Base-by-base conservation (phyloP, 2,888 invertebrate genomes). In the Steinernema carpocapsae region DNA sequence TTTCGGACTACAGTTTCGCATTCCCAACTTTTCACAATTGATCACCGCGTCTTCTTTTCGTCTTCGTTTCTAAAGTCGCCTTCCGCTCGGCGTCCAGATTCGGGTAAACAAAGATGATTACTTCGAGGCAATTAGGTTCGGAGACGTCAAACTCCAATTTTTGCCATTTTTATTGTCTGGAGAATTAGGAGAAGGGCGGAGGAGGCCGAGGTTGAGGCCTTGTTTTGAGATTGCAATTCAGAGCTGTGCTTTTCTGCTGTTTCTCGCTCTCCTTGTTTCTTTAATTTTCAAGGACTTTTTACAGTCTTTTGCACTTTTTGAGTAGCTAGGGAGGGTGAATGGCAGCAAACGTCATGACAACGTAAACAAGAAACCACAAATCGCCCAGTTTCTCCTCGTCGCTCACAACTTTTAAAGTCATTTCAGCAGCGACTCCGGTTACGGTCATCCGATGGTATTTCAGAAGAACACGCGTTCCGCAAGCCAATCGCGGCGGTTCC, bases 401-500 rank as follows among this genome's bases (percentile, higher is more conserved):
- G 4, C 10, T 37, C 37, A 37, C 37, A 10, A 37, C 10, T 10
- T 37, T 37, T 37, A 37, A 37, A 37, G 37, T 37, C 37, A 6
- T 37, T 37, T 37, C 37, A 64, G 64, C 64, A 64, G 32, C 19
- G 64, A 64, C 19, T 64, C 64, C 64, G 64, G 64, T n/a, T 64
- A 64, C 64, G 64, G 64, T 17, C 64, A 64, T 17, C 32, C 7
- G 64, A 64, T 64, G 64, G 64, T 64, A 29, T 64, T 64, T 32
- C 64, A 64, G 64, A 64, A 64, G 64, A 64, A 64, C 64, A 17
- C 26, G 26, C 29, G 64, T 17, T 56, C 56, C 14, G 14, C 26
- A 22, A 64, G 64, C 14, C 64, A 64, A 26, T 24, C 56, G 29
- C 64, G 64, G 17, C 64, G 64, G 2, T 64, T 64, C 32, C 64